A percentile compares a stretch with the other conserved stretches of the same genome.
Evolutionary conservation across 2,888 invertebrate species (phyloP).

Genomic region (Pristionchus maxplancki): DNA sequence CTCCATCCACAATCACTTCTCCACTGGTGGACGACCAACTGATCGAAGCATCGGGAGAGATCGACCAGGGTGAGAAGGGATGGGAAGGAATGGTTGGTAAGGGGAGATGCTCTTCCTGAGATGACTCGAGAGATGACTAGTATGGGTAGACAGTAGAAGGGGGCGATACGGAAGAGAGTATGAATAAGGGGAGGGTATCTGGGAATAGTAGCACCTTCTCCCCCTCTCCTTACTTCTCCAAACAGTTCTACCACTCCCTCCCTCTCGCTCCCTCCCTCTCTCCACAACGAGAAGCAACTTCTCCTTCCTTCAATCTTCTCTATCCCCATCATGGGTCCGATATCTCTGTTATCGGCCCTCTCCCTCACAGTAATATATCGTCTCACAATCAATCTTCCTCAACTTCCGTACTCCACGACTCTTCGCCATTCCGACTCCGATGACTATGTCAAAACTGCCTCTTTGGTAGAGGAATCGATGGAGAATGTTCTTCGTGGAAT

Average conservation of each 20-base stretch:
- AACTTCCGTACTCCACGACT: slow-evolving; percentile 73
- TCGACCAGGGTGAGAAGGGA: neutral
- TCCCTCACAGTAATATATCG: slow-evolving; percentile 71
- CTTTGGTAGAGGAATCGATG: slow-evolving; percentile 63
- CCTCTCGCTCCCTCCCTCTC: neutral
- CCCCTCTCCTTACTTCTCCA: slow-evolving; percentile 32
- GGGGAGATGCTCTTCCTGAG: neutral
- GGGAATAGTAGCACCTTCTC: slow-evolving; percentile 9
- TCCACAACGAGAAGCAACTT: neutral
- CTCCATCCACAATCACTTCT: neutral
- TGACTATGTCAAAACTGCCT: slow-evolving; percentile 63
- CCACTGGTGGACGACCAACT: neutral
- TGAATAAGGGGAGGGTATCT: slow-evolving; percentile 26
- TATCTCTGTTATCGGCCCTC: slow-evolving; percentile 63
- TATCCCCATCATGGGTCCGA: slow-evolving; percentile 13
- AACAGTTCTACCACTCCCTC: slow-evolving; percentile 39
- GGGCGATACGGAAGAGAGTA: neutral
- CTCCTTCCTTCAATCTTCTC: neutral
- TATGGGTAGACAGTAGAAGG: neutral
- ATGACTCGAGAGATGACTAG: neutral
- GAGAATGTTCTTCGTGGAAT: slow-evolving; percentile 60
- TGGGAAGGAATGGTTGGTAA: neutral
- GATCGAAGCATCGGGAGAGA: slow-evolving; percentile 29
- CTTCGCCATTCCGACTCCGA: slow-evolving; percentile 63
- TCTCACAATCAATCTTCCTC: slow-evolving; percentile 73